Evolutionary conservation across 2,113 vertebrate species (phyloP).

Genomic region (Calidris pugnax): DNA sequence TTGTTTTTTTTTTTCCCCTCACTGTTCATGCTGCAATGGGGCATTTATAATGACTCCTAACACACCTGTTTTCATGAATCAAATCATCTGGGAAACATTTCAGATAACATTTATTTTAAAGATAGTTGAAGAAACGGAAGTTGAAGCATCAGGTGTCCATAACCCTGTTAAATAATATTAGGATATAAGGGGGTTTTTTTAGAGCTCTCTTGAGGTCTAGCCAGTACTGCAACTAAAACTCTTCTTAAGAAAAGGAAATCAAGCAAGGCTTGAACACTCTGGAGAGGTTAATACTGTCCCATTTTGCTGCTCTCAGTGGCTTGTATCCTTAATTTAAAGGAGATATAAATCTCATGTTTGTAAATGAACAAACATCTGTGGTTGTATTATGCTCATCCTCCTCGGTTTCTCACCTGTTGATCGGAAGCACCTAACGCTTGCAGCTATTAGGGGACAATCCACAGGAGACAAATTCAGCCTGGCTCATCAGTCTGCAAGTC

Average conservation of each 20-base stretch:
- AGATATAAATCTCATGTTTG: neutral
- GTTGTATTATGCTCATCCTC: neutral
- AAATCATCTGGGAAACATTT: neutral
- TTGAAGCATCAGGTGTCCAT: neutral
- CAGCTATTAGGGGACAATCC: neutral
- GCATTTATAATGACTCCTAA: neutral
- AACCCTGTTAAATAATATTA: neutral
- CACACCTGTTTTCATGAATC: neutral
- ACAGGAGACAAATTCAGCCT: neutral
- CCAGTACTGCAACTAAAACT: neutral
- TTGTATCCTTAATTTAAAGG: neutral
- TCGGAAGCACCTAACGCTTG: neutral
- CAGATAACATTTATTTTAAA: neutral
- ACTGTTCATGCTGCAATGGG: neutral
- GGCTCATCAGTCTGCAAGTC: neutral
- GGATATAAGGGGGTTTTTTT: rapidly evolving
- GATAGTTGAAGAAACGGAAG: neutral
- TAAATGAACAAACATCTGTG: neutral
- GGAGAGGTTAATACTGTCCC: neutral
- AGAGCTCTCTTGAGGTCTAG: neutral
- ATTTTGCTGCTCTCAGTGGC: neutral
- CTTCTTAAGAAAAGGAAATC: neutral
- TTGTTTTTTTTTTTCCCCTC: neutral
- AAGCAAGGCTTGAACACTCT: neutral
- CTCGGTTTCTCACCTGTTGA: neutral